Conservation (phyloP, 2,888 invertebrate species). For the Busseola fusca region DNA sequence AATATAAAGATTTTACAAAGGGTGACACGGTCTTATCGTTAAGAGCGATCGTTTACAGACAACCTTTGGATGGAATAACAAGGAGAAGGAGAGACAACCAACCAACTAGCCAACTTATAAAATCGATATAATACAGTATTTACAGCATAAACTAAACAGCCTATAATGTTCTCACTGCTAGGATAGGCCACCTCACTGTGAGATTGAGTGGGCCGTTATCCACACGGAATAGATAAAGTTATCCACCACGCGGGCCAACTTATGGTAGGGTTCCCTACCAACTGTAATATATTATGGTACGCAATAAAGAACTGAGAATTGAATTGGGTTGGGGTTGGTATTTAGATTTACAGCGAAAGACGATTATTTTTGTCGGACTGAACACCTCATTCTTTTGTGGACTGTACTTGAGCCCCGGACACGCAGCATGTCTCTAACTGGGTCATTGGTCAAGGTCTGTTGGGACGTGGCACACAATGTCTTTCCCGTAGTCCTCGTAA, state of each 20-base stretch:
- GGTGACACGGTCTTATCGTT: too few species aligned
- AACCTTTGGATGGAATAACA: too few species aligned
- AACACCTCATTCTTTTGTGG: background rate
- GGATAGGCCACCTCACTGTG: background rate
- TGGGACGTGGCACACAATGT: constrained; percentile 34
- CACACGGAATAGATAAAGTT: too few species aligned
- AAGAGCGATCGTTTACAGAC: too few species aligned
- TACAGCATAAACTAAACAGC: background rate
- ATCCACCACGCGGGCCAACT: background rate
- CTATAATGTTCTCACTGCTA: background rate
- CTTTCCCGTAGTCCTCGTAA: constrained; percentile 32
- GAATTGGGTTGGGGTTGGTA: too few species aligned
- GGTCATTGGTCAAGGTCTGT: constrained; percentile 65
- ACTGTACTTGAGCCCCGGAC: constrained; percentile 42
- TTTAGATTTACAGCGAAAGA: background rate
- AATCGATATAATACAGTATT: background rate
- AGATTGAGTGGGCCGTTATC: background rate
- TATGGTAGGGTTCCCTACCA: too few species aligned
- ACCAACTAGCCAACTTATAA: background rate
- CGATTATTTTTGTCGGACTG: background rate
- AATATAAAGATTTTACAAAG: too few species aligned
- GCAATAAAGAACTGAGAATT: too few species aligned
- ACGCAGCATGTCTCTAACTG: constrained; percentile 52
- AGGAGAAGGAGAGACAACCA: too few species aligned
- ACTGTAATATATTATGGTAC: too few species aligned